A percentile compares a stretch with the other conserved stretches of the same genome.
These are phyloP conservation scores for Stenurella melanura DNA, from an alignment of 2,888 invertebrate species.

Conservation along the genomic window DNA sequence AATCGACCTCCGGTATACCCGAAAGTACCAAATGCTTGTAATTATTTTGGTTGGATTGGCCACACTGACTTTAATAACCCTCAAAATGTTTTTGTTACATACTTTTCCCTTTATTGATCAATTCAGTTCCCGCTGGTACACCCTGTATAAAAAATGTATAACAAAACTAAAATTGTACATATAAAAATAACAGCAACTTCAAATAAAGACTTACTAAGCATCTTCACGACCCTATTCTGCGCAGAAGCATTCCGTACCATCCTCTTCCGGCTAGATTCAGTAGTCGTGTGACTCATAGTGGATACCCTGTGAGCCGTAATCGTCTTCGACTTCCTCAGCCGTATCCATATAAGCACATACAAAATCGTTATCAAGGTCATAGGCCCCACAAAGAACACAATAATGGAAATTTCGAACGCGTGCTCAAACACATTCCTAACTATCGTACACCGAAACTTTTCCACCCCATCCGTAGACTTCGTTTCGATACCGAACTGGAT, in stretches of 20 bases:
- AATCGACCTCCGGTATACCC: no score
- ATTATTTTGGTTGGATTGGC: no score
- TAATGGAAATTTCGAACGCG: conserved; percentile 87
- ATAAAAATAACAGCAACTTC: no score
- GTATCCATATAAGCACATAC: conserved; percentile 85
- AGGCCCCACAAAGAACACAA: conserved; percentile 89
- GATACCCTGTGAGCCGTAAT: conserved; percentile 48
- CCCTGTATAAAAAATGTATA: no score
- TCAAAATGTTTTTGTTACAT: no score
- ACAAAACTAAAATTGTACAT: no score
- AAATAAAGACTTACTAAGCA: conserved; percentile 81
- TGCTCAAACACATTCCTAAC: conserved; percentile 76
- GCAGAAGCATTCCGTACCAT: conserved; percentile 63
- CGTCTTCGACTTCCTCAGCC: conserved; percentile 78
- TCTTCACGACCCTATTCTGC: conserved; percentile 82
- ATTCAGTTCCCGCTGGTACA: no score
- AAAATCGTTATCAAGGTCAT: conserved; percentile 90
- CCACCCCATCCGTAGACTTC: conserved; percentile 49
- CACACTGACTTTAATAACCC: no score
- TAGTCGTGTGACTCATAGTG: conserved; percentile 49
- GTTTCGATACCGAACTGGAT: conserved; percentile 72
- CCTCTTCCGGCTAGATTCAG: conserved; percentile 47
- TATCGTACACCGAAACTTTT: conserved; percentile 68
- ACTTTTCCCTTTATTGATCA: no score
- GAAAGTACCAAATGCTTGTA: no score